Conservation (phyloP, 2,888 invertebrate genomes). For the Gastrophysa polygoni region DNA sequence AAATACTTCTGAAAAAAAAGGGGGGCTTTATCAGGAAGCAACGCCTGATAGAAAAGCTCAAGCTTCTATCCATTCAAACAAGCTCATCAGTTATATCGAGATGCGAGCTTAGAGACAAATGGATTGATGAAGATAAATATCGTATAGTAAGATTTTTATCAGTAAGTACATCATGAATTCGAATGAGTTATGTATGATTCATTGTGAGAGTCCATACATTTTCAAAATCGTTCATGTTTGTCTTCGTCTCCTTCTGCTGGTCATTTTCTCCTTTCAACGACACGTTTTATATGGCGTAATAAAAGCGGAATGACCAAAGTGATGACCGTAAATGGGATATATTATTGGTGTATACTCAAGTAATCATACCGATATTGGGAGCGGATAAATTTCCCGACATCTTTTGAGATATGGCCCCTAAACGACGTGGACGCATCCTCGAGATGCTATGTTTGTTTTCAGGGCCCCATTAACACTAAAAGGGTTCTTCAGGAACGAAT, state of each 20-base stretch:
- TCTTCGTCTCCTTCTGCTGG: not conserved
- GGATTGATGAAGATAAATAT: too few relatives aligned
- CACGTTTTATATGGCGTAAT: not conserved
- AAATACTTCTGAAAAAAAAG: too few relatives aligned
- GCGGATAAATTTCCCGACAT: not conserved
- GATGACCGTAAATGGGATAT: not conserved
- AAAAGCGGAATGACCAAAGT: not conserved
- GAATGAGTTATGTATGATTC: not conserved
- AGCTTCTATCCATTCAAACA: too few relatives aligned
- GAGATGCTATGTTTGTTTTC: not conserved
- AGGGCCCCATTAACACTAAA: not conserved
- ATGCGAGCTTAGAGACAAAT: too few relatives aligned
- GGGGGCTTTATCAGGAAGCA: too few relatives aligned
- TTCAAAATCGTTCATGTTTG: not conserved
- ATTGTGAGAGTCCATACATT: not conserved
- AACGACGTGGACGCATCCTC: constrained; percentile 1
- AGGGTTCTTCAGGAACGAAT: not conserved
- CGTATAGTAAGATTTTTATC: too few relatives aligned
- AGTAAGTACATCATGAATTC: too few relatives aligned
- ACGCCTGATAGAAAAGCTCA: too few relatives aligned
- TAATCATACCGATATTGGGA: not conserved
- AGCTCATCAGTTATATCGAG: too few relatives aligned
- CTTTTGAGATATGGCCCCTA: not conserved
- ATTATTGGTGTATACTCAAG: not conserved
- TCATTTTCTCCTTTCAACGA: not conserved